Percentiles rank a stretch among this genome's conserved stretches.
Conservation (phyloP, 2,113 vertebrate species). For the Todiramphus saurophagus region DNA sequence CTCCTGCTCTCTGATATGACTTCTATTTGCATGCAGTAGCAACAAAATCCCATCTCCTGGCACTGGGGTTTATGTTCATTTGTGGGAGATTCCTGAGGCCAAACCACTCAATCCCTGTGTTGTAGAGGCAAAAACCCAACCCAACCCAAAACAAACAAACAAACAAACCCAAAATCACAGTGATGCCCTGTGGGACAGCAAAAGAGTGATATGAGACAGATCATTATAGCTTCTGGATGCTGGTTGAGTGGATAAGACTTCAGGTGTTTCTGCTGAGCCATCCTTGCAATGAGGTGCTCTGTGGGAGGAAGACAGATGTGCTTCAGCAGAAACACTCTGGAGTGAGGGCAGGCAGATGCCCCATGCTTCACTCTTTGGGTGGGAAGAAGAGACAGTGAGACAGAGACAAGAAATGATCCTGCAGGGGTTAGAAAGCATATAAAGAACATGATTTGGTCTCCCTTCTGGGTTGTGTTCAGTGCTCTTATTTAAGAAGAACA, state of each 20-base stretch:
- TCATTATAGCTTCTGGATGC: background rate
- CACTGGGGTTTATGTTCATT: rapidly evolving
- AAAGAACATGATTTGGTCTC: background rate
- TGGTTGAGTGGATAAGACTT: background rate
- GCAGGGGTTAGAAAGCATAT: background rate
- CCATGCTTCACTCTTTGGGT: rapidly evolving
- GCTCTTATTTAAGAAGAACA: background rate
- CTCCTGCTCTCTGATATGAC: background rate
- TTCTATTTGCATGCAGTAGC: background rate
- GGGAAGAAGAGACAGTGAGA: background rate
- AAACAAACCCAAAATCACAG: background rate
- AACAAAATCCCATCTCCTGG: background rate
- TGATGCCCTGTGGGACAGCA: background rate
- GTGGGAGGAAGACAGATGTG: background rate
- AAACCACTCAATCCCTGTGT: background rate
- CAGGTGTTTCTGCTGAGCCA: background rate
- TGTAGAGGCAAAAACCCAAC: background rate
- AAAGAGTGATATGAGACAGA: background rate
- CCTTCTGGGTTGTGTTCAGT: background rate
- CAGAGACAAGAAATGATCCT: background rate
- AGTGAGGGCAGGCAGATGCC: background rate
- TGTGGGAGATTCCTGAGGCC: background rate
- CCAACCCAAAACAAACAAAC: background rate
- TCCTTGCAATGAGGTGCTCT: background rate
- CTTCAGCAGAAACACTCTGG: background rate